Conservation (phyloP, 2,113 vertebrate genomes). For the Brachypteracias leptosomus region DNA sequence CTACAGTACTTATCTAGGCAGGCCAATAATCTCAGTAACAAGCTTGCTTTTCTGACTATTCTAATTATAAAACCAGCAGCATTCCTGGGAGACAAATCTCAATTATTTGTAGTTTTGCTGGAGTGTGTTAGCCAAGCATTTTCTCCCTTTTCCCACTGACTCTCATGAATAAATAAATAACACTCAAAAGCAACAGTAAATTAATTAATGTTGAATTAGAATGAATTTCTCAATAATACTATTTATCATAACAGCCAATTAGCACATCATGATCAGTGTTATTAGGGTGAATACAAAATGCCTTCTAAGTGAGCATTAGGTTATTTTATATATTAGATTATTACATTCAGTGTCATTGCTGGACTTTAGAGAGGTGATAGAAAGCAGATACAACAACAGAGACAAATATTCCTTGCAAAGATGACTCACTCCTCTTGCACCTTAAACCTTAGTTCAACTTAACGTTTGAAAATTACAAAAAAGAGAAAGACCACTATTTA, state of each 20-base stretch:
- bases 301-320: not conserved
- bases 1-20: not conserved
- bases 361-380: not conserved
- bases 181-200: conserved; percentile 64
- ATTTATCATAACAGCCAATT: conserved; percentile 67
- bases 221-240: conserved; percentile 70
- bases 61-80: conserved; percentile 48
- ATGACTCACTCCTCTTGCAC: not conserved
- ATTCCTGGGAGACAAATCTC: conserved; percentile 54
- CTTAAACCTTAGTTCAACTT: not conserved
- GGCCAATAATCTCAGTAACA: conserved; percentile 31
- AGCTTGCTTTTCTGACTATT: conserved; percentile 41
- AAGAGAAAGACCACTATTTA: not conserved
- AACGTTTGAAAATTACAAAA: not conserved
- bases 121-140: conserved; percentile 50
- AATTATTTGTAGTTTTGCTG: conserved; percentile 66
- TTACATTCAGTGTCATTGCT: not conserved
- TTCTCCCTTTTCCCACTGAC: conserved; percentile 42
- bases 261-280: conserved; percentile 37
- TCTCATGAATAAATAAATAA: conserved; percentile 64
- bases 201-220: conserved; percentile 72
- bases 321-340: not conserved
- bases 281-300: conserved; percentile 55
- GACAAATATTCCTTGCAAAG: not conserved
- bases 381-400: not conserved